Evolutionary conservation across 2,888 invertebrate genomes (phyloP), one percentile per base, ranked within the genome.

Genomic region (Leptopilina syphax): DNA sequence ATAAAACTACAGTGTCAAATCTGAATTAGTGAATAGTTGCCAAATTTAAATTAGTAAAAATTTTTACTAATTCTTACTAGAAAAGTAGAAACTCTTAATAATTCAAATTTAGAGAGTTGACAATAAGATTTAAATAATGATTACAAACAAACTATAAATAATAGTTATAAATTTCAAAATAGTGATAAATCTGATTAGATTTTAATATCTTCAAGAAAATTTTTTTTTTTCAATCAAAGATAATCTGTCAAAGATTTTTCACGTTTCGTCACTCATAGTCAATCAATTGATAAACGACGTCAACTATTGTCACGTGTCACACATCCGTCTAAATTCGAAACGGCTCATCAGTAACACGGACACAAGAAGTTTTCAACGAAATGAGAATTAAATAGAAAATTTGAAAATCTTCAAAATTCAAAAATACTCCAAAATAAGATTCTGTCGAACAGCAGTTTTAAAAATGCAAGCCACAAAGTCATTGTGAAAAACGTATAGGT

Each of bases 271-370:
- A 68, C 44, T 7, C 68, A 47, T 47, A 18, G 47, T 47, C 68
- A 68, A 68, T 68, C 68, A 68, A 47, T 44, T 68, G 68, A 68
- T 68, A 47, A 67, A 67, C 67, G 68, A 68, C n/a, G 50, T 1
- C 68, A 47, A 18, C n/a, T n/a, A 47, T 47, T 68, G 67, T 68
- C 47, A 68, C 24, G 13, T 41, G 44, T 24, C 50, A 68, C 27
- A 24, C 50, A 12, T 44, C 8, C 18, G 1, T 6, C 24, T 47
- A 47, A 50, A 68, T 68, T 68, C 12, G 68, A 50, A 68, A 68
- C 24, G 68, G 12, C 10, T 50, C 50, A 50, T 68, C 68, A 68
- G 44, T 68, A 68, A 27, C 5, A 34, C 1, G 9, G 66, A 34
- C 34, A 34, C 34, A 34, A 34, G 34, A 34, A 34, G 7, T n/a